Conservation (phyloP, 2,797 vertebrate genomes). For the Hapalemur alaotrensis region DNA sequence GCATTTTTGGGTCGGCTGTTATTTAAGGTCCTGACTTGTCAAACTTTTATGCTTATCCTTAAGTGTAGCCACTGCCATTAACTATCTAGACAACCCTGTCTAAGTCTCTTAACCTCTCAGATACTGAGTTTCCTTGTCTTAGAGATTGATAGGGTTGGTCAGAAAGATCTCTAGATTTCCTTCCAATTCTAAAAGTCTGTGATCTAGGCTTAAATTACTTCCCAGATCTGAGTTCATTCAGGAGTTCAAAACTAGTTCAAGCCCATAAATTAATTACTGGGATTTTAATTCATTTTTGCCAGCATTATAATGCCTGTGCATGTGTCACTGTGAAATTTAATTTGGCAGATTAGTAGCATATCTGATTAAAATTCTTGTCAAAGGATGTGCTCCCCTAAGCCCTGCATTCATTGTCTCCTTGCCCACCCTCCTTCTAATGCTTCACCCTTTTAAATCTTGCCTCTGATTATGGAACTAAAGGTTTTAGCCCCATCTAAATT, state of each 20-base stretch:
- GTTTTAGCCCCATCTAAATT: neutral
- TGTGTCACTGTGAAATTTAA: constrained; percentile 58
- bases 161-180: neutral
- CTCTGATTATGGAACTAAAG: neutral
- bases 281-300: constrained; percentile 55
- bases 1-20: neutral
- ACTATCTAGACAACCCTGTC: neutral
- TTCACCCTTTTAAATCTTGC: neutral
- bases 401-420: neutral
- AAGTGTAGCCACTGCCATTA: neutral
- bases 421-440: neutral
- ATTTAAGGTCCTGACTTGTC: neutral
- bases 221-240: neutral
- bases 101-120: neutral
- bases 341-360: constrained; percentile 54
- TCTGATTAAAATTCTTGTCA: constrained; percentile 23
- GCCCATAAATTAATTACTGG: constrained; percentile 14
- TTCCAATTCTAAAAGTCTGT: neutral
- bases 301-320: constrained; percentile 42
- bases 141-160: neutral
- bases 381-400: neutral
- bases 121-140: neutral
- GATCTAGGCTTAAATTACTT: neutral
- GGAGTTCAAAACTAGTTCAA: constrained; percentile 9
- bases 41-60: neutral